Evolutionary conservation across 2,113 vertebrate genomes (phyloP), one percentile per base, ranked within the genome.

Genomic region (Salminus brasiliensis): DNA sequence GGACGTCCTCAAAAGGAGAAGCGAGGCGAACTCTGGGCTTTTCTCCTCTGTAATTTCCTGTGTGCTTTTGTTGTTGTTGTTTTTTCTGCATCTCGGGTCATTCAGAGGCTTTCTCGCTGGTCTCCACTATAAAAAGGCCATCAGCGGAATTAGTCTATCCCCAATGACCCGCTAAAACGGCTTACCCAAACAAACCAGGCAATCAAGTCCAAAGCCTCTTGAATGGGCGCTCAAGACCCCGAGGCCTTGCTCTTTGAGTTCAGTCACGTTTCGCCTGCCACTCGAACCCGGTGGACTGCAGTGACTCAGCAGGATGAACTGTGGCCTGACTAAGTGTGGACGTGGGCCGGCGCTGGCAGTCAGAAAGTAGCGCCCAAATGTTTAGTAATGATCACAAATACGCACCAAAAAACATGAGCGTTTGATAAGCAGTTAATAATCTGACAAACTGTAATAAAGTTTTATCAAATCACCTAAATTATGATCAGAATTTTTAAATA

Each of bases 201-300:
- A 80, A 73, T 73, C 70, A 62, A 79, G 71, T 72, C 77, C 36
- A 63, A 36, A 66, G 59, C 78, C 72, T 80, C 47, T 72, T 55
- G 45, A 30, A 80, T 10, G 47, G 52, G 52, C 21, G 47, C n/a
- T 65, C 53, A 32, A n/a, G 69, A 80, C 53, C 78, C 60, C 13
- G 25, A 67, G 43, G 60, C 69, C 72, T 74, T 73, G 70, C 52
- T 80, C 45, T 73, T 55, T 53, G 52, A 74, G 47, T 23, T 23
- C 23, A 25, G 23, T 23, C 52, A 55, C 52, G 52, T 55, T 55
- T 11, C 3, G 1, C 23, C 23, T 3, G 47, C 47, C 13, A 18
- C 47, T n/a, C 47, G 13, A 18, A 5, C 47, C 47, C 47, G 21
- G 8, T 25, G 52, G n/a, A n/a, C 21, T 25, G n/a, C 21, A 55